Conservation (phyloP, 2,113 vertebrate species). For the Esox niger region DNA sequence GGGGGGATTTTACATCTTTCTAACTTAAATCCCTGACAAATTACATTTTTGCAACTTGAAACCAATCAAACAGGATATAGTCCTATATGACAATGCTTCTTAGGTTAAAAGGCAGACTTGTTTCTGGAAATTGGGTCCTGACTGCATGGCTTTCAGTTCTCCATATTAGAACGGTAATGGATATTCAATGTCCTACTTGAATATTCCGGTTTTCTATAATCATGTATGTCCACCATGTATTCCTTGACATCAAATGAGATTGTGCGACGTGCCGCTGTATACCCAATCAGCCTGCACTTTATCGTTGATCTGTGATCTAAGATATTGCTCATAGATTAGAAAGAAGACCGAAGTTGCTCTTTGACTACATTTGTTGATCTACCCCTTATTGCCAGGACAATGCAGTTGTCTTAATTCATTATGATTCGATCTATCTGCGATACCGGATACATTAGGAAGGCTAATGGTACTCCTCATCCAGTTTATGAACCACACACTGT, state of each 20-base stretch:
- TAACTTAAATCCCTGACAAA: slow-evolving; percentile 1
- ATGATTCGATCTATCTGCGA: no score
- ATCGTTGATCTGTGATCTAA: no score
- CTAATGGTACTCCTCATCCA: no score
- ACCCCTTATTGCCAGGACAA: no score
- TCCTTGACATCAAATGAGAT: neutral
- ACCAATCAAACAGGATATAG: neutral
- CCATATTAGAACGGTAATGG: neutral
- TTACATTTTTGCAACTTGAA: neutral
- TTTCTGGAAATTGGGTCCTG: neutral
- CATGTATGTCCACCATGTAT: neutral
- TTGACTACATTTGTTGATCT: no score
- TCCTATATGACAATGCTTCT: neutral
- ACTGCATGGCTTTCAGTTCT: neutral
- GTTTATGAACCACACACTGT: no score
- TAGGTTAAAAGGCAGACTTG: neutral
- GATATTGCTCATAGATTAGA: neutral
- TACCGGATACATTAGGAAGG: no score
- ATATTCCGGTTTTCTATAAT: no score
- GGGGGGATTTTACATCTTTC: slow-evolving; percentile 1
- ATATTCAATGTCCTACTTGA: neutral
- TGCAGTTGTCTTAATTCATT: no score
- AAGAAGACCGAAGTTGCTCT: slow-evolving; percentile 6
- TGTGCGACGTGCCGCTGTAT: neutral
- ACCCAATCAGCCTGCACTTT: no score